Evolutionary conservation across 2,797 vertebrate genomes (phyloP), one percentile per base, ranked within the genome.

Genomic region (Enteromius unitaeniatus): DNA sequence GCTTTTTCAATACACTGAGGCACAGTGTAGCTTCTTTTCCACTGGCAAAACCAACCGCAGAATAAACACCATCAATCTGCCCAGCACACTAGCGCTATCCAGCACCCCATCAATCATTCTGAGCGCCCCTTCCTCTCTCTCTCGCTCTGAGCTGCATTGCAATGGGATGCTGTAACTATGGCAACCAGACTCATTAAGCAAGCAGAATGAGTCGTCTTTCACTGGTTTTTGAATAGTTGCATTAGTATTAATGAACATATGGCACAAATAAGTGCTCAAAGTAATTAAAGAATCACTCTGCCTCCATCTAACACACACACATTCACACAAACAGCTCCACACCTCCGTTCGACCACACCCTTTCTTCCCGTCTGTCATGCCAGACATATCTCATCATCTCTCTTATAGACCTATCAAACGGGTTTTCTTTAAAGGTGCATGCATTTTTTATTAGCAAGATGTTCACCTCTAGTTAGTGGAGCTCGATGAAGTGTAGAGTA

Each of bases 161-260:
- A 84, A 83, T 60, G 78, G 72, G 84, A 85, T 73, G 74, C 78
- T 55, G 84, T 87, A 55, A 78, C 86, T 75, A 85, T 85, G 78
- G 81, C 58, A 85, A 87, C 86, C 49, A 70, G 45, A 69, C 34
- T 80, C 65, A 76, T 85, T 85, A 85, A 77, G 28, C 58, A 79
- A 72, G 77, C 77, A 69, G 69, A 85, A 81, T 64, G n/a, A 81
- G 67, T 76, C 26, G 1, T 69, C 75, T 60, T 53, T n/a, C 49
- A 26, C 17, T 11, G 26, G 37, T 47, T 78, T 83, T 78, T 60
- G 37, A 42, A 8, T 45, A 62, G 51, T 62, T 78, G 53, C 47
- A 86, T 49, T 75, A 62, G 72, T 70, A 75, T 83, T 84, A 65
- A 80, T 75, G 42, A 65, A 75, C 77, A 70, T 55, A 62, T 75